Evolutionary conservation across 2,797 vertebrate species (phyloP).

Genomic region (Apodemus agrarius): DNA sequence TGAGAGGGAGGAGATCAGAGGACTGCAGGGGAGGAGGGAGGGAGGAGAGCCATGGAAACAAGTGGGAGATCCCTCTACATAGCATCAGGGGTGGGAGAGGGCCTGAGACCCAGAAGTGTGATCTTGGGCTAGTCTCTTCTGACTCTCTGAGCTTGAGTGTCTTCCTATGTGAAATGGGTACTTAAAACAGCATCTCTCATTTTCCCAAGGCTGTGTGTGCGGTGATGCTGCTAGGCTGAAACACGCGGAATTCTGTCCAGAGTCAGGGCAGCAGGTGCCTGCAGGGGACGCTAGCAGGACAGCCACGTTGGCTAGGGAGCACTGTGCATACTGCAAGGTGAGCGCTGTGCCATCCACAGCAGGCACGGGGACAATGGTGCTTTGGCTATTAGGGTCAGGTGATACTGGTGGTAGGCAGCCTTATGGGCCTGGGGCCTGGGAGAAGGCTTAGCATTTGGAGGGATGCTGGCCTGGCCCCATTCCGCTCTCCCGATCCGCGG

Average conservation of each 20-base stretch:
- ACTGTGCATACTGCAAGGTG: background rate
- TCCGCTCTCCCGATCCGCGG: background rate
- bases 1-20: background rate
- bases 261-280: background rate
- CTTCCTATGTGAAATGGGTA: background rate
- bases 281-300: background rate
- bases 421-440: background rate
- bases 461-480: background rate
- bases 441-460: background rate
- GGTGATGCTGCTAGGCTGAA: background rate
- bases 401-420: background rate
- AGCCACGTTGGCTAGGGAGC: background rate
- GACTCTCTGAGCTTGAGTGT: background rate
- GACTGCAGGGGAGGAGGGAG: background rate
- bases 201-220: background rate
- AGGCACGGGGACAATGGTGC: background rate
- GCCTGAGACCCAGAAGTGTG: background rate
- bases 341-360: background rate
- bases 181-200: background rate
- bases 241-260: background rate
- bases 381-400: background rate
- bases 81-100: background rate
- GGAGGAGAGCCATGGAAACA: background rate
- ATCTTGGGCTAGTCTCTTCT: background rate
- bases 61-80: background rate